These are phyloP conservation scores for Pseudomugil gertrudae DNA, from an alignment of 2,797 vertebrate species.

Conservation along the genomic window DNA sequence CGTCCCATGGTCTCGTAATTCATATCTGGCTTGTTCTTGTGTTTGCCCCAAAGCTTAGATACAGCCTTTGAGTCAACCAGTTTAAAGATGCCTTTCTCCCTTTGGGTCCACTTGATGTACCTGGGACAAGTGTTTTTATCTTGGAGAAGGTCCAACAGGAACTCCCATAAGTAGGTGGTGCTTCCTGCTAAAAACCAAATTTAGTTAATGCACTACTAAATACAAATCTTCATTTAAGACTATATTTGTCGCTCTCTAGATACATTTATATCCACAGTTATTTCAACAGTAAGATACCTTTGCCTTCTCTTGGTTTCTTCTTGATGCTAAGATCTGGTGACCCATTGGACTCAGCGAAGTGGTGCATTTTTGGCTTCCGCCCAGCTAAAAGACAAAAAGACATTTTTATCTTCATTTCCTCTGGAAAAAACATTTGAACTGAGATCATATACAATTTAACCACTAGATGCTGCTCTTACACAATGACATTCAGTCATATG, in stretches of 20 bases:
- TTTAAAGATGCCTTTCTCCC: slow-evolving; percentile 98
- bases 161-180: slow-evolving; percentile 98
- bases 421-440: background rate
- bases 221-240: background rate
- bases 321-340: slow-evolving; percentile 92
- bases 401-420: background rate
- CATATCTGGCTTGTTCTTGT: slow-evolving; percentile 99
- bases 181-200: slow-evolving; percentile 83
- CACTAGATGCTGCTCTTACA: slow-evolving; percentile 53
- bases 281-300: slow-evolving; percentile 82
- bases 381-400: slow-evolving; percentile 81
- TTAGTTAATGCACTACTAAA: background rate
- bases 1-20: slow-evolving; percentile 99
- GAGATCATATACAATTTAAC: background rate
- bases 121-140: slow-evolving; percentile 98
- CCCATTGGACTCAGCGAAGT: slow-evolving; percentile 84
- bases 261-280: background rate
- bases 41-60: slow-evolving; percentile 97
- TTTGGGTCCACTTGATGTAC: slow-evolving; percentile 98
- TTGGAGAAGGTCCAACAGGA: slow-evolving; percentile 96
- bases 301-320: slow-evolving; percentile 96
- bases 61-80: slow-evolving; percentile 98
- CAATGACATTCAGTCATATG: background rate
- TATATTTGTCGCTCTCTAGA: background rate
- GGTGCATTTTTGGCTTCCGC: slow-evolving; percentile 91